Conservation (phyloP, 2,888 invertebrate species). For the Melinopterus prodromus region DNA sequence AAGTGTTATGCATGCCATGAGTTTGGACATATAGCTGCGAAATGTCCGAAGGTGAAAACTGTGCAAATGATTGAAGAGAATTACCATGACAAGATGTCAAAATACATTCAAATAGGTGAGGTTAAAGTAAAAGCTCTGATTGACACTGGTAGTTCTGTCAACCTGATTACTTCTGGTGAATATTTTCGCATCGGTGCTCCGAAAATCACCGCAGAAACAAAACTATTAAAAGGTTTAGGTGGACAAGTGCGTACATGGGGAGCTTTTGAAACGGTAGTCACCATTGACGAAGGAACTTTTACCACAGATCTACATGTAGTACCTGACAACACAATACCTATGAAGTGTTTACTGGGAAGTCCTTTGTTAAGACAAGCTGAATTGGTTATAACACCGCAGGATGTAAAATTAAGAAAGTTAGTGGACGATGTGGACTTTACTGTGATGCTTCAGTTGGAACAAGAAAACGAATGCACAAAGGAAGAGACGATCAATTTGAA, state of each 20-base stretch:
- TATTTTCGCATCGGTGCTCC: constrained; percentile 7
- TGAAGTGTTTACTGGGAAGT: not conserved
- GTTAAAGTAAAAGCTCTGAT: constrained; percentile 16
- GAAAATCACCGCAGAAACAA: not conserved
- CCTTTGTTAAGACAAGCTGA: too few relatives aligned
- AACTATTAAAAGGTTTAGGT: constrained; percentile 10
- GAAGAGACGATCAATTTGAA: too few relatives aligned
- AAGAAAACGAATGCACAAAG: too few relatives aligned
- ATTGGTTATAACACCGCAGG: too few relatives aligned
- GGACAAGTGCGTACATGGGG: not conserved
- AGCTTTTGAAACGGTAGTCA: too few relatives aligned
- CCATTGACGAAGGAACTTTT: too few relatives aligned
- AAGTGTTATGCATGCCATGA: constrained; percentile 49
- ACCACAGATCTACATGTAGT: too few relatives aligned
- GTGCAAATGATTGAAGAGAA: constrained; percentile 7
- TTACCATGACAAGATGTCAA: constrained; percentile 12
- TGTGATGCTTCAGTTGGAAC: too few relatives aligned
- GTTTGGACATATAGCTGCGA: constrained; percentile 43
- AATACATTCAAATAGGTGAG: constrained; percentile 9
- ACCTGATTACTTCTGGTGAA: not conserved
- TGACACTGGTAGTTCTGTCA: constrained; percentile 18
- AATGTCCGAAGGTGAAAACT: constrained; percentile 24
- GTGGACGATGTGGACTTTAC: too few relatives aligned
- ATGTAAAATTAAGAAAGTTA: too few relatives aligned
- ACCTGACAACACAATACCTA: too few relatives aligned